A percentile compares a stretch with the other conserved stretches of the same genome.
These are phyloP conservation scores for Cottus gobio DNA, from an alignment of 2,113 vertebrate genomes.

Conservation along the genomic window DNA sequence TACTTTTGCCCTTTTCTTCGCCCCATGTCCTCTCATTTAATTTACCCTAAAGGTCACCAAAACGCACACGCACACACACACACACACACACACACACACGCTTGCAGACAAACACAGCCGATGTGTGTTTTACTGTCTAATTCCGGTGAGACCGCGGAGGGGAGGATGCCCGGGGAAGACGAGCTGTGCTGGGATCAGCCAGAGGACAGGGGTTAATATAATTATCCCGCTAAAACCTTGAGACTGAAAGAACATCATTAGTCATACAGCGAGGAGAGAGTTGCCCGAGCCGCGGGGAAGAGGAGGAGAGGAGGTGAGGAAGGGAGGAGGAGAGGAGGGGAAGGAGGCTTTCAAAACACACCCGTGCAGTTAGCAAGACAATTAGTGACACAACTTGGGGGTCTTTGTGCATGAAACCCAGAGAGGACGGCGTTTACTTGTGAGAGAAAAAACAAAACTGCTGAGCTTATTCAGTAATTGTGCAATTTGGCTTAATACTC, in stretches of 20 bases:
- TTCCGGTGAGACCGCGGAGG: constrained; percentile 46
- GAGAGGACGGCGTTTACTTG: constrained; percentile 43
- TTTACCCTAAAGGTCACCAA: constrained; percentile 42
- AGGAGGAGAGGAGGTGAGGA: constrained; percentile 29
- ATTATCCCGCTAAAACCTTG: constrained; percentile 82
- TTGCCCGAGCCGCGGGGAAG: constrained; percentile 58
- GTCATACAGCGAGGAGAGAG: constrained; percentile 68
- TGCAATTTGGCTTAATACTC: constrained; percentile 47
- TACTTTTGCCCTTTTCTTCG: not conserved
- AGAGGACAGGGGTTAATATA: constrained; percentile 83
- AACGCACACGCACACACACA: not conserved
- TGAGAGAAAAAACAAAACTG: constrained; percentile 1
- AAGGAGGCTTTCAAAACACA: constrained; percentile 61
- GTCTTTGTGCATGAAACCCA: constrained; percentile 21
- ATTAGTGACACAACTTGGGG: constrained; percentile 70
- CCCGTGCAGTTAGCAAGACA: constrained; percentile 69
- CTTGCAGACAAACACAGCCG: constrained; percentile 16
- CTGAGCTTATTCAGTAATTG: constrained; percentile 33
- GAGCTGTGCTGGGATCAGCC: constrained; percentile 75
- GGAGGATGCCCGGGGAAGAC: constrained; percentile 64
- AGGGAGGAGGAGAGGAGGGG: constrained; percentile 16
- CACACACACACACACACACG: constrained; percentile 14
- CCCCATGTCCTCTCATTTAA: constrained; percentile 20
- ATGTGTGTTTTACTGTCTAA: constrained; percentile 53
- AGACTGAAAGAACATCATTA: constrained; percentile 80